Evolutionary conservation across 2,888 invertebrate species (phyloP).

Genomic region (Rhamnusium bicolor): DNA sequence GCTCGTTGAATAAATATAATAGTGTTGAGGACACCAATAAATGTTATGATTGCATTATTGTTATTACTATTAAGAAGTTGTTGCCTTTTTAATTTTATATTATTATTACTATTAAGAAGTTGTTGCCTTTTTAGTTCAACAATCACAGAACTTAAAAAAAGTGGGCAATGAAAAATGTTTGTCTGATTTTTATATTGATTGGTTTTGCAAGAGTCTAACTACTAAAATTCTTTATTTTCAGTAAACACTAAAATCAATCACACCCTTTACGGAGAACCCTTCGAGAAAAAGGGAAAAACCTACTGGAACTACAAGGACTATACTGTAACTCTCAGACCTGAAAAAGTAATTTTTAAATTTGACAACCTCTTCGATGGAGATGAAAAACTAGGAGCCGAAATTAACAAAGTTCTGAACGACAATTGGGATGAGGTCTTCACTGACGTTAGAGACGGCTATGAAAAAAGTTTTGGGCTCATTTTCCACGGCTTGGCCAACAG

Average conservation of each 20-base stretch:
- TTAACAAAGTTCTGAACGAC: conserved; percentile 66
- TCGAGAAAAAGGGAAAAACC: conserved; percentile 76
- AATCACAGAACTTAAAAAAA: too few relatives aligned
- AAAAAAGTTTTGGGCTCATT: conserved; percentile 78
- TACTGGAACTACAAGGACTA: conserved; percentile 80
- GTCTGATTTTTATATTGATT: too few relatives aligned
- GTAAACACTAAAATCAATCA: conserved; percentile 78
- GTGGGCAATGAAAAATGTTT: too few relatives aligned
- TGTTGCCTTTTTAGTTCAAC: too few relatives aligned
- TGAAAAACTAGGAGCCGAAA: conserved; percentile 59
- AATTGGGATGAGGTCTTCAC: conserved; percentile 65
- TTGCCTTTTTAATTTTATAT: too few relatives aligned
- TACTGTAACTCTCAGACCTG: conserved; percentile 76
- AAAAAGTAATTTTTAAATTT: conserved; percentile 76
- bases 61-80: too few relatives aligned
- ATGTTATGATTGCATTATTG: too few relatives aligned
- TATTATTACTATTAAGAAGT: too few relatives aligned
- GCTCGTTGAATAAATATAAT: too few relatives aligned
- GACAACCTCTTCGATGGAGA: conserved; percentile 76
- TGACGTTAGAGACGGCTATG: conserved; percentile 78
- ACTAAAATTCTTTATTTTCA: conserved; percentile 62
- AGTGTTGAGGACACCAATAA: too few relatives aligned
- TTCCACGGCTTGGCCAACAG: conserved; percentile 79
- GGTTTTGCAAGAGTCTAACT: too few relatives aligned
- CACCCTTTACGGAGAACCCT: conserved; percentile 76